Evolutionary conservation across 2,888 invertebrate species (phyloP), one percentile per base, ranked within the genome.

Genomic region (Orthosia cruda): DNA sequence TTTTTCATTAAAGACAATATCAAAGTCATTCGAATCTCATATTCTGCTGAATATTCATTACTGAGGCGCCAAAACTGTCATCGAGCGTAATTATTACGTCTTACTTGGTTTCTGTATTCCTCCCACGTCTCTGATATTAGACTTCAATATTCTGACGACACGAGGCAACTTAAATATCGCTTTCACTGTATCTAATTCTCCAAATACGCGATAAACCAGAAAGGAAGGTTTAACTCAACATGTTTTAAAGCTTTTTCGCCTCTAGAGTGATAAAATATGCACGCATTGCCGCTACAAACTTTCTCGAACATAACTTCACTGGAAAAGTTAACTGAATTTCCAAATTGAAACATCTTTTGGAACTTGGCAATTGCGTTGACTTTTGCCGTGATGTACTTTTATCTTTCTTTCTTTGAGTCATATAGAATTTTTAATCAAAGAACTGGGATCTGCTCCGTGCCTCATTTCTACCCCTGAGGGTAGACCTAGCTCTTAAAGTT

Each of bases 271-370:
- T 78, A 20, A 70, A 83, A 83, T 61, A 77, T 77, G 71, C 52
- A 64, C 47, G 15, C 49, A 52, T 58, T 57, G 65, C 62, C 52
- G 23, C 54, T 71, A 16, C 58, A 54, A 77, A 80, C 45, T 69
- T 77, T 65, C 9, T 50, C 49, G 20, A 55, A 59, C 47, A 54
- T 63, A 54, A 64, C n/a, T 71, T 73, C 20, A 72, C 58, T 68
- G 47, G 50, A 52, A 72, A 85, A 71, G 71, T 69, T 66, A 61
- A 69, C 50, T 45, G 70, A 65, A 74, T 77, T 83, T 69, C n/a
- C 40, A 59, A 65, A 68, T 68, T 32, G 57, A 74, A 83, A 69
- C 18, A 26, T 67, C 71, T 73, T 83, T 49, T 65, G 11, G 16
- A 61, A 74, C 40, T 77, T 59, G 49, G 26, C 49, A 50, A 59